These are phyloP conservation scores for Cotesia congregata DNA, from an alignment of 2,888 invertebrate species.

Conservation along the genomic window DNA sequence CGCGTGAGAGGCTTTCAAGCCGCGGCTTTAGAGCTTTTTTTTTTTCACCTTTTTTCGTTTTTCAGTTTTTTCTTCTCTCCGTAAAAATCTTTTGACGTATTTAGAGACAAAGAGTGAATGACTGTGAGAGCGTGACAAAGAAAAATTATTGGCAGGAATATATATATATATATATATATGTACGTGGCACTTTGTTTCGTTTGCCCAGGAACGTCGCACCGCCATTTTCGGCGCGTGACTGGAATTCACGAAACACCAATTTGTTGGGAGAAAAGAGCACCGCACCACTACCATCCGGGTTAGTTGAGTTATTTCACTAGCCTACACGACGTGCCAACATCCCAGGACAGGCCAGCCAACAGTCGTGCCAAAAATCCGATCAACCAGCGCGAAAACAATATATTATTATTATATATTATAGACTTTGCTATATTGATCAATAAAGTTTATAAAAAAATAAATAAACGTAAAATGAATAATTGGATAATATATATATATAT, in stretches of 20 bases:
- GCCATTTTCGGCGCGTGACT: slow-evolving; percentile 42
- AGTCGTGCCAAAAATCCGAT: slow-evolving; percentile 26
- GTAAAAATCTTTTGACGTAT: slow-evolving; percentile 29
- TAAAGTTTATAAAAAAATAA: neutral
- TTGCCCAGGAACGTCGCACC: slow-evolving; percentile 37
- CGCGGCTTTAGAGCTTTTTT: slow-evolving; percentile 28
- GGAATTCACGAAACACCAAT: slow-evolving; percentile 41
- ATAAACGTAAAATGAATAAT: neutral
- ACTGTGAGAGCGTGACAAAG: slow-evolving; percentile 31
- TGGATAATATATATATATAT: neutral
- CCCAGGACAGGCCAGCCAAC: slow-evolving; percentile 13
- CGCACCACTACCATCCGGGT: slow-evolving; percentile 4
- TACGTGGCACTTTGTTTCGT: slow-evolving; percentile 30
- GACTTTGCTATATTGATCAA: neutral
- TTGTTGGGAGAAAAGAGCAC: slow-evolving; percentile 37
- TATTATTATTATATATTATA: neutral
- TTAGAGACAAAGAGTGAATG: slow-evolving; percentile 27
- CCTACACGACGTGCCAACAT: slow-evolving; percentile 30
- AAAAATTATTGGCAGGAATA: slow-evolving; percentile 32
- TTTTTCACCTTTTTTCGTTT: neutral
- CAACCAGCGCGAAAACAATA: slow-evolving; percentile 21
- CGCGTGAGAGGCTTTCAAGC: slow-evolving; percentile 27
- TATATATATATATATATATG: slow-evolving; percentile 15
- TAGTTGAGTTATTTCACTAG: slow-evolving; percentile 39
- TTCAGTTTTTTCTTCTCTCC: neutral